These are phyloP conservation scores for Muscicapa adusta DNA, from an alignment of 2,113 vertebrate genomes.

Conservation along the genomic window DNA sequence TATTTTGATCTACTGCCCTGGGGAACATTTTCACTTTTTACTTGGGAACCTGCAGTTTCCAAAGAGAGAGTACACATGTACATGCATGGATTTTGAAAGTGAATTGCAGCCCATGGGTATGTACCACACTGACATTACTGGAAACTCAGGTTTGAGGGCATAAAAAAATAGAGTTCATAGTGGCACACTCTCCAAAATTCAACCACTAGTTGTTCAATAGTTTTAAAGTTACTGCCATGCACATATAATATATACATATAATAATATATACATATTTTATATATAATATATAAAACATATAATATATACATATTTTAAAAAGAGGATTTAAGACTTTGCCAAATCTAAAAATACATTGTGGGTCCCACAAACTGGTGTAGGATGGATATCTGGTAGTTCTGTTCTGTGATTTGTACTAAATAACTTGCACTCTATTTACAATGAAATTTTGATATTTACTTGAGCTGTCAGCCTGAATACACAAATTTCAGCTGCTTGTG, in stretches of 20 bases:
- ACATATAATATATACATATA: too few species aligned
- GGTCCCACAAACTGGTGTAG: background rate
- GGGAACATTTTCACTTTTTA: background rate
- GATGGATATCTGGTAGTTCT: background rate
- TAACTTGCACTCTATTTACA: background rate
- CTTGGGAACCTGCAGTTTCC: background rate
- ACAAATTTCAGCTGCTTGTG: background rate
- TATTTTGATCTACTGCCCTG: background rate
- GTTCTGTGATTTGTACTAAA: background rate
- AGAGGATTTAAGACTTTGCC: background rate
- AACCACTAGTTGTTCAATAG: background rate
- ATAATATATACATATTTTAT: too few species aligned
- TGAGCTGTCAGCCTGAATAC: background rate
- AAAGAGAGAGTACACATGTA: rapidly evolving
- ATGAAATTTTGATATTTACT: background rate
- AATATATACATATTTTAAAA: background rate
- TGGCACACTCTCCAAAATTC: background rate
- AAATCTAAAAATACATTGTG: background rate
- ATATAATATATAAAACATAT: too few species aligned
- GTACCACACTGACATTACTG: background rate
- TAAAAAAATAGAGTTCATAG: background rate
- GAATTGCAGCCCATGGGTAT: rapidly evolving
- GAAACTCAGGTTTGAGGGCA: background rate
- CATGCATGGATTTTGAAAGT: background rate
- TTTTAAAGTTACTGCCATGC: background rate